Conservation (phyloP, 2,888 invertebrate genomes). For the Oscheius sp. region DNA sequence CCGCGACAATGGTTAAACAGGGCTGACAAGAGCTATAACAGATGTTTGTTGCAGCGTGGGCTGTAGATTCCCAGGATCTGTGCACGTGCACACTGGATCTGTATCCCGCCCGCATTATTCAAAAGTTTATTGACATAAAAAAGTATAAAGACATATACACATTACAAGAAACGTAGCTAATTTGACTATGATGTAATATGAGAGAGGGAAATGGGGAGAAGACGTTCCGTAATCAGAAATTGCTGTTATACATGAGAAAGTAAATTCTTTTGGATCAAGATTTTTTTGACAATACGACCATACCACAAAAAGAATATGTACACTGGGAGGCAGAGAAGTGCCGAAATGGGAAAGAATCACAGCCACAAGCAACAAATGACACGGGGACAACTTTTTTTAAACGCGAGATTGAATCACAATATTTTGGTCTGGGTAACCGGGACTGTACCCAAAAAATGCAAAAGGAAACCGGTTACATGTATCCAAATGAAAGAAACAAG, state of each 20-base stretch:
- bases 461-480: slow-evolving; percentile 17
- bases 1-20: slow-evolving; percentile 7
- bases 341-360: slow-evolving; percentile 18
- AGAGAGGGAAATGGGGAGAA: slow-evolving; percentile 11
- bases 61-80: not conserved
- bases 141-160: not conserved
- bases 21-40: not conserved
- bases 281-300: not conserved
- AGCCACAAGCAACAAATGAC: slow-evolving; percentile 22
- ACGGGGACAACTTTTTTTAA: not conserved
- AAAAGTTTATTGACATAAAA: too few species aligned
- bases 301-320: slow-evolving; percentile 11
- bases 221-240: slow-evolving; percentile 18
- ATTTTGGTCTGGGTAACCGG: slow-evolving; percentile 15
- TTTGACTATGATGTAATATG: slow-evolving; percentile 33
- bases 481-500: slow-evolving; percentile 17
- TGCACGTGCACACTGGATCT: not conserved
- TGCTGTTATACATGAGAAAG: slow-evolving; percentile 19
- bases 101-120: too few species aligned
- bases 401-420: slow-evolving; percentile 14
- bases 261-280: not conserved
- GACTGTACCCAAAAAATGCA: not conserved
- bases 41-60: slow-evolving; percentile 3
- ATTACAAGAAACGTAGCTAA: not conserved
- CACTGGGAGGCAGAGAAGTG: slow-evolving; percentile 17